Base-by-base conservation (phyloP, 2,113 vertebrate species). In the Tragelaphus buxtoni region DNA sequence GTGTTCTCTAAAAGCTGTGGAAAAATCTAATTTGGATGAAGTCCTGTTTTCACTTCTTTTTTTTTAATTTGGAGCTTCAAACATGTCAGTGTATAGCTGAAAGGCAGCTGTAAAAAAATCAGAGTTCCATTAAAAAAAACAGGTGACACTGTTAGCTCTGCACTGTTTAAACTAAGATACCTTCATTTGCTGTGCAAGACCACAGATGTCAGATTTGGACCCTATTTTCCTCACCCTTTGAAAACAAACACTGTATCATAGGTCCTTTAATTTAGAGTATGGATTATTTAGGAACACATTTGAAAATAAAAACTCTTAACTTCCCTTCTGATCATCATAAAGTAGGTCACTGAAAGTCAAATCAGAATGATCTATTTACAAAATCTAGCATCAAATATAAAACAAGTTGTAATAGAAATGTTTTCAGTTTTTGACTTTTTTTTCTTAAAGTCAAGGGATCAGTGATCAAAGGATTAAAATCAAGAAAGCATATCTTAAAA, bases 391-490 rank as follows among this genome's bases (percentile, higher is more conserved):
- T 61, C 58, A 65, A 95, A 94, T 94, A 97, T 89, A 87, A 92
- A 94, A 93, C 85, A 63, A 86, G 72, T 92, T 60, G 45, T 84
- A 96, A 94, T 49, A 91, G 39, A 96, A 97, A 87, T 90, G 95
- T 95, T 93, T 84, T 95, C 88, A 93, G 47, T 63, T 80, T 96
- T 96, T 76, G 1, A 53, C 63, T 81, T 88, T 79, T 81, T 5
- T 79, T 30, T 76, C 76, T 53, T 12, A 65, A 91, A 69, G 47
- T 82, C 28, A 97, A 97, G 65, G 55, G 55, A 91, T 83, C 24
- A 94, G 91, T 16, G 60, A 90, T 65, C 65, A 94, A 87, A 94
- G 95, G 97, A 89, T 77, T 94, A 97, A 93, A 97, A 77, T 87
- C 77, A 97, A 84, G 42, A 95, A 72, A 72, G 18, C 65, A 39